Evolutionary conservation across 2,113 vertebrate genomes (phyloP), one percentile per base, ranked within the genome.

Genomic region (Phainopepla nitens): DNA sequence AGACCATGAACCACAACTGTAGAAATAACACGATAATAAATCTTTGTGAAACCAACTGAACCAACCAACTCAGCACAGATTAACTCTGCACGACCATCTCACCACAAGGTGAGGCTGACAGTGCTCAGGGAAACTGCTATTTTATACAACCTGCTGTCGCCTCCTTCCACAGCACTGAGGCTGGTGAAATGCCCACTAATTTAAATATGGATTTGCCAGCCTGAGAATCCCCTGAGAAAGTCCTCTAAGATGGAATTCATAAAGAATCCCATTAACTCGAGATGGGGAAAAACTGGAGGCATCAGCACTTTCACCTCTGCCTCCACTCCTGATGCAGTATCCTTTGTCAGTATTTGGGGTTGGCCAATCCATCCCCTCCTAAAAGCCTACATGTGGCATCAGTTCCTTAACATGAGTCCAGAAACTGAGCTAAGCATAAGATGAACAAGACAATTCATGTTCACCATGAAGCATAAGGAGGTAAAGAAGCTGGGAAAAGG

Each of bases 401-500:
- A 36, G 18, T 60, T 89, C 57, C 75, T 27, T 44, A 71, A 54
- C 29, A 4, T 73, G 13, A 54, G 15, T 28, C 22, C 60, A 82
- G 73, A 84, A 75, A 47, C 16, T 66, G 44, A 84, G 44, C 58
- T 64, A 87, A 84, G 56, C 12, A 36, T 13, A 41, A 68, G 54
- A 81, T 41, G 7, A 71, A 79, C 29, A 88, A 36, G 35, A 49
- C 17, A 85, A 90, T 15, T 57, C 15, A 13, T 28, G 42, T 80
- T 72, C n/a, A 61, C 18, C 5, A 9, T 0, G 0, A 82, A 77
- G 45, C 9, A 10, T 11, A 69, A 65, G 41, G 27, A 83, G 64
- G 13, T 61, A 76, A 72, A 54, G 70, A 65, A 61, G 27, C 7
- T 44, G 49, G n/a, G 41, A 58, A 71, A 87, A 87, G 57, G n/a